These are phyloP conservation scores for Cheilosia grossa DNA, from an alignment of 2,888 invertebrate genomes.

Conservation along the genomic window DNA sequence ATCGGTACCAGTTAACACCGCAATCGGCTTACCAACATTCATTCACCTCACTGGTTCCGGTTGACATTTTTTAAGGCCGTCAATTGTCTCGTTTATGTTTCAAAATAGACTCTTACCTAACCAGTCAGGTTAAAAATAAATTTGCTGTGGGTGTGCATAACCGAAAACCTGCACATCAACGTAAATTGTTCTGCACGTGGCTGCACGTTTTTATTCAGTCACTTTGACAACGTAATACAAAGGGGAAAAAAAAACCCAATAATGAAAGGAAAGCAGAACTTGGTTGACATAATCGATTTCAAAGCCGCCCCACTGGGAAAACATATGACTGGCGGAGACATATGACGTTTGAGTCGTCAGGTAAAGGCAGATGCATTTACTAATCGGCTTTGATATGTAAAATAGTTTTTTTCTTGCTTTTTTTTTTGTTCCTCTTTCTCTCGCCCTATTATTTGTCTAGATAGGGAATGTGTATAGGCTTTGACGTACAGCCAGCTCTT, in stretches of 20 bases:
- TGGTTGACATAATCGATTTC: neutral
- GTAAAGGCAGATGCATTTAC: conserved; percentile 11
- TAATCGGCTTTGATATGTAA: conserved; percentile 45
- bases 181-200: neutral
- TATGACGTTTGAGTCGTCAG: conserved; percentile 4
- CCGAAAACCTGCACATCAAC: neutral
- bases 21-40: conserved; percentile 8
- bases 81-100: conserved; percentile 3
- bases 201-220: conserved; percentile 4
- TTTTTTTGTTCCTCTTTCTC: too few species aligned
- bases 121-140: neutral
- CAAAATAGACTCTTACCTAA: neutral
- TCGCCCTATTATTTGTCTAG: neutral
- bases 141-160: neutral
- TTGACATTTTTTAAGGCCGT: neutral
- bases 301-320: neutral
- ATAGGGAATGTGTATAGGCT: neutral
- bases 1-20: neutral
- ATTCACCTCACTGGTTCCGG: neutral
- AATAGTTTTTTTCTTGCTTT: neutral
- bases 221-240: conserved; percentile 13
- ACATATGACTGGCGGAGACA: neutral
- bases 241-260: neutral
- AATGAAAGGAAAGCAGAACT: neutral
- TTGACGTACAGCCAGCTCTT: conserved; percentile 6